Evolutionary conservation across 1,140 invertebrate genomes (phyloP).

Genomic region (Drosophila eugracilis): DNA sequence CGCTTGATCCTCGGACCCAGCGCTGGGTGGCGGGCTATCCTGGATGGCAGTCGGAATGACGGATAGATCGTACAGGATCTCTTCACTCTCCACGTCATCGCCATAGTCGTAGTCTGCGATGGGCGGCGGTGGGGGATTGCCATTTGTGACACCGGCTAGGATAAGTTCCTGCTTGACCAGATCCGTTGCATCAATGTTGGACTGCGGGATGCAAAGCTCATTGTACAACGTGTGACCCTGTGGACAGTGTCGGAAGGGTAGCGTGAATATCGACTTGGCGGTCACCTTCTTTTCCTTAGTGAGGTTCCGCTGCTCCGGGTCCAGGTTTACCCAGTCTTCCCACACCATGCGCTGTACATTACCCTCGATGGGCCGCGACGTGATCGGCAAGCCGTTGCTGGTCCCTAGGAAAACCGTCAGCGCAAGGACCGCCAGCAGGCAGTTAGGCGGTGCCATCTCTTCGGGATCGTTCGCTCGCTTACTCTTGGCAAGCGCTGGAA

Average conservation of each 20-base stretch:
- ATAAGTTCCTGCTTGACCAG: constrained; percentile 64
- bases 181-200: constrained; percentile 64
- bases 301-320: constrained; percentile 60
- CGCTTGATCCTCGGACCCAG: constrained; percentile 51
- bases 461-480: constrained; percentile 5
- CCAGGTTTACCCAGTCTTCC: constrained; percentile 77
- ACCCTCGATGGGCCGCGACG: constrained; percentile 80
- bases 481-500: constrained; percentile 13
- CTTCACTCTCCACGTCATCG: constrained; percentile 35
- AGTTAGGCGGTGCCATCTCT: constrained; percentile 20
- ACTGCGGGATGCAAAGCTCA: constrained; percentile 69
- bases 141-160: constrained; percentile 9
- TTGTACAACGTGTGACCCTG: constrained; percentile 65
- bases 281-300: constrained; percentile 80
- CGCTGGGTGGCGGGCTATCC: neutral
- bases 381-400: constrained; percentile 62
- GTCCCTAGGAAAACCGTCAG: constrained; percentile 13
- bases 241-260: constrained; percentile 71
- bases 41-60: constrained; percentile 6
- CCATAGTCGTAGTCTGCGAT: constrained; percentile 59
- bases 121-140: constrained; percentile 1
- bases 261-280: constrained; percentile 80
- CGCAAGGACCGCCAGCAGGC: constrained; percentile 22
- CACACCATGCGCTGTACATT: constrained; percentile 79
- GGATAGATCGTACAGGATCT: constrained; percentile 35